These are phyloP conservation scores for Pampus argenteus DNA, from an alignment of 2,797 vertebrate species.

Conservation along the genomic window DNA sequence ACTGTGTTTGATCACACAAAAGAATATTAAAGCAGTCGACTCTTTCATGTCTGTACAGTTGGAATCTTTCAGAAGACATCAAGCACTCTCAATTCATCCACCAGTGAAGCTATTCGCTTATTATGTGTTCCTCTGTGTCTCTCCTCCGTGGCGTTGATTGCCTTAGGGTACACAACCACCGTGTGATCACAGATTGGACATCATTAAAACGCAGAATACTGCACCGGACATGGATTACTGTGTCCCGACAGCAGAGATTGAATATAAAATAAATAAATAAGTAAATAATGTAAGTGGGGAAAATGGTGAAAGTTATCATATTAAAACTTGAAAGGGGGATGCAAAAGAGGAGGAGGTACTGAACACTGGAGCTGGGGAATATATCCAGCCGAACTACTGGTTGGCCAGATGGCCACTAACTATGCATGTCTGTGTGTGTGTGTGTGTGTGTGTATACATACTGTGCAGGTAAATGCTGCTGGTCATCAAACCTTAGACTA, in stretches of 20 bases:
- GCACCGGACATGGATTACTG: slow-evolving; percentile 75
- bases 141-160: slow-evolving; percentile 55
- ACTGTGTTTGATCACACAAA: slow-evolving; percentile 58
- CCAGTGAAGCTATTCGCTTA: slow-evolving; percentile 51
- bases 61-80: slow-evolving; percentile 62
- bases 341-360: slow-evolving; percentile 60
- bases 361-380: slow-evolving; percentile 42
- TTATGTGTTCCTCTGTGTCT: slow-evolving; percentile 63
- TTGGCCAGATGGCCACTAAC: slow-evolving; percentile 48
- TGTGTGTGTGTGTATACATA: slow-evolving; percentile 4
- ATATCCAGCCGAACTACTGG: slow-evolving; percentile 40
- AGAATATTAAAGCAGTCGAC: slow-evolving; percentile 56
- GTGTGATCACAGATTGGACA: slow-evolving; percentile 80
- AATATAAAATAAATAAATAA: slow-evolving; percentile 72
- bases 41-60: slow-evolving; percentile 66
- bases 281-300: slow-evolving; percentile 57
- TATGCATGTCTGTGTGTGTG: not conserved
- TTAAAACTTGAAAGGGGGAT: slow-evolving; percentile 83
- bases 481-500: slow-evolving; percentile 17
- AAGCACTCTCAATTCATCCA: slow-evolving; percentile 22
- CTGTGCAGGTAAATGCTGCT: not conserved
- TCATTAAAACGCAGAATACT: slow-evolving; percentile 81
- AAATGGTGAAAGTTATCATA: slow-evolving; percentile 78
- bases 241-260: slow-evolving; percentile 73
- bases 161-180: slow-evolving; percentile 66